A percentile compares a stretch with the other conserved stretches of the same genome.
These are phyloP conservation scores for Porites cylindrica DNA, from an alignment of 92 coral and sea anemone genomes.

Conservation along the genomic window DNA sequence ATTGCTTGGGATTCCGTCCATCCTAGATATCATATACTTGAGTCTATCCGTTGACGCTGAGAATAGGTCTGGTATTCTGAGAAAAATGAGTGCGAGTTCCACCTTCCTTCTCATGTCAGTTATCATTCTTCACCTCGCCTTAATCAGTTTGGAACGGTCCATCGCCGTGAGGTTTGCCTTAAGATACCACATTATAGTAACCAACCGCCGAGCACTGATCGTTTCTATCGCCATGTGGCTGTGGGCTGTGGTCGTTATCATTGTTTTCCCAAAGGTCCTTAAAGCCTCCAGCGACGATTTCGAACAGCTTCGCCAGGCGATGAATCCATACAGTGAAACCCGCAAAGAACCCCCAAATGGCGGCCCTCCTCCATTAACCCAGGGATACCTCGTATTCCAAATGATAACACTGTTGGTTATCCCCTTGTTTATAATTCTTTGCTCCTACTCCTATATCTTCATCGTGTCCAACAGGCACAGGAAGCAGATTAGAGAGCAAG, in stretches of 20 bases:
- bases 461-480: neutral
- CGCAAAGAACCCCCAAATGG: no score
- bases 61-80: neutral
- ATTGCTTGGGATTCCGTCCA: no score
- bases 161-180: constrained; percentile 45
- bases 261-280: neutral
- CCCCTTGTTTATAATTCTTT: constrained; percentile 8
- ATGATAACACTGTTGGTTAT: constrained; percentile 3
- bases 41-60: no score
- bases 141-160: constrained; percentile 39
- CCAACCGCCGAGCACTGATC: constrained; percentile 24
- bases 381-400: constrained; percentile 9
- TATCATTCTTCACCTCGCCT: constrained; percentile 41
- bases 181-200: constrained; percentile 32
- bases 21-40: no score
- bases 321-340: no score
- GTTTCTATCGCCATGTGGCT: constrained; percentile 25
- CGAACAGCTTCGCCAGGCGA: no score
- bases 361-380: neutral
- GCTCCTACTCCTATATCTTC: constrained; percentile 29
- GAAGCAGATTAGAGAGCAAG: neutral
- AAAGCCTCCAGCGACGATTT: neutral
- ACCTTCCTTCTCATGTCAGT: neutral
- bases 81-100: neutral
- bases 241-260: neutral